Evolutionary conservation across 2,113 vertebrate species (phyloP), one percentile per base, ranked within the genome.

Genomic region (Phylloscopus trochiloides): DNA sequence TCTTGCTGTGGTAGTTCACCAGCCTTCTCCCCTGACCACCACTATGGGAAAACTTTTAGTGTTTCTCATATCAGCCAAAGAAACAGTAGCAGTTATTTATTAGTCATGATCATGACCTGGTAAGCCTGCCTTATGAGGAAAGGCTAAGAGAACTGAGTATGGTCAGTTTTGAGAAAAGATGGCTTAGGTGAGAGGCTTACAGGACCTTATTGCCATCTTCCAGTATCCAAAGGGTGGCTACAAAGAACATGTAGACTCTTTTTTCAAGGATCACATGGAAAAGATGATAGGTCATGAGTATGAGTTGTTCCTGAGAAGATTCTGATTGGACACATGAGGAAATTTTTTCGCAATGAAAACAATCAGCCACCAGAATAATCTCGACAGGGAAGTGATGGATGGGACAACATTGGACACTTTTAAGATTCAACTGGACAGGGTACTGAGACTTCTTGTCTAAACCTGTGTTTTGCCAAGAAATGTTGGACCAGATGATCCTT

Each of bases 251-350:
- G 36, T 16, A 66, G 28, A 66, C 5, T 42, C 17, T 61, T 42
- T 52, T 52, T 40, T 31, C 47, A 31, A 26, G 29, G 17, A 12
- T 42, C 17, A 26, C 12, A 22, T 32, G 62, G 31, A 48, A 54
- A 31, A 75, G 17, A 42, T 48, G 29, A 47, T 12, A 45, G 9
- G 13, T 34, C 18, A 15, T 68, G 14, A 40, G 40, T 21, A 52
- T 0, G 1, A 34, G 16, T 13, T 75, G 10, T 7, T 47, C 25
- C 54, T 54, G 20, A 40, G 47, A 21, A 54, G 5, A 42, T 61
- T 61, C 14, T 42, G 7, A 32, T 15, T 47, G 17, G 47, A 54
- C 11, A 18, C 6, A 21, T 0, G 0, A 31, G 20, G 14, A 48
- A 28, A 48, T 13, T 34, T 67, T 68, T 68, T 82, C 8, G 3